A percentile compares a stretch with the other conserved stretches of the same genome.
Conservation (phyloP, 2,113 vertebrate species). For the Sardina pilchardus region DNA sequence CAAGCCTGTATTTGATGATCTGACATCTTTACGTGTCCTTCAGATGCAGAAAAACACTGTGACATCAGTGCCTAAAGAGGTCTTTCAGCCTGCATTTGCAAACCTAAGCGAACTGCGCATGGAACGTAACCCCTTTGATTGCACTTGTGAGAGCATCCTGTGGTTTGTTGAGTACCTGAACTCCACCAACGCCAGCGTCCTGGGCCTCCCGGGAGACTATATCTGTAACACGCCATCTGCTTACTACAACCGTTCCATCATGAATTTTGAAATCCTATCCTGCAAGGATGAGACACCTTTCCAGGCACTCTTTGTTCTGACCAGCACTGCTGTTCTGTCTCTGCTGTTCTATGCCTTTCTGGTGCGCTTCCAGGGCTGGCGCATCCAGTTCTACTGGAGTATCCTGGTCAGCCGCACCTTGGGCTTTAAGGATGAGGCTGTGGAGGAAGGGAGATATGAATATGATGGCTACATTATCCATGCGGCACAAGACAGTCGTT, state of each 20-base stretch:
- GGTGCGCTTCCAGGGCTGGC: constrained; percentile 88
- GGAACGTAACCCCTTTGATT: constrained; percentile 91
- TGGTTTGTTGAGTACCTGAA: constrained; percentile 93
- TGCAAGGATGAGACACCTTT: constrained; percentile 91
- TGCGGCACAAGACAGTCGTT: constrained; percentile 73
- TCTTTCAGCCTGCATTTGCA: constrained; percentile 76
- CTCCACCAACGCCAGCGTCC: constrained; percentile 70
- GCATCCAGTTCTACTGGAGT: constrained; percentile 88
- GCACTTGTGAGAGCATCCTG: constrained; percentile 92
- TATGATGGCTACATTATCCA: constrained; percentile 88
- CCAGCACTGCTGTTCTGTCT: constrained; percentile 57
- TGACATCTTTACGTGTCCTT: constrained; percentile 74
- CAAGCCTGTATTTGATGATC: constrained; percentile 77
- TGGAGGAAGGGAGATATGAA: constrained; percentile 67
- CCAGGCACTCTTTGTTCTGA: constrained; percentile 77
- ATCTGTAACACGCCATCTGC: constrained; percentile 86
- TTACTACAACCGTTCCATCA: constrained; percentile 78
- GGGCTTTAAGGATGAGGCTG: constrained; percentile 80
- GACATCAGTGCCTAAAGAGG: constrained; percentile 79
- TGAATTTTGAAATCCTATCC: constrained; percentile 79
- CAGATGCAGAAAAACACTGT: constrained; percentile 88
- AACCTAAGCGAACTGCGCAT: constrained; percentile 79
- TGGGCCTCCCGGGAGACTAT: constrained; percentile 71
- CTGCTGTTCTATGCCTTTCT: constrained; percentile 70
- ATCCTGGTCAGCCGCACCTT: constrained; percentile 80